Base-by-base conservation (phyloP, 2,888 invertebrate species). In the Orchesella flavescens region DNA sequence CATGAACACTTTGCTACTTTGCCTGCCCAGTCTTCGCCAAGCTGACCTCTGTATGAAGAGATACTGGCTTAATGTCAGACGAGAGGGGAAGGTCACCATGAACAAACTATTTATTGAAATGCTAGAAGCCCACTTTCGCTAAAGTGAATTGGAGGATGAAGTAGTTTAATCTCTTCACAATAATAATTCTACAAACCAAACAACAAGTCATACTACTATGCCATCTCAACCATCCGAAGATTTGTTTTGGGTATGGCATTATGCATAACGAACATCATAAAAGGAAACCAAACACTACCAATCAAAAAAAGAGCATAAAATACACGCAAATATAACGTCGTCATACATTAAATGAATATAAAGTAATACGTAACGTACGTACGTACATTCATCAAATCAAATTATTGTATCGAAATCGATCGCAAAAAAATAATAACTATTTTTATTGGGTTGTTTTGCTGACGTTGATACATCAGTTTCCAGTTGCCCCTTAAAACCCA, bases 91-190 rank as follows among this genome's bases (percentile, higher is more conserved):
- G 90, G 95, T 96, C 84, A 94, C 94, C 88, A 96, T 98, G 96
- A 98, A 98, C 92, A 98, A 98, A 91, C 93, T 98, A 75, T 97
- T 98, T 91, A 93, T 97, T 68, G 97, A 98, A 92, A 98, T 98
- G 98, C 92, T 98, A 84, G 97, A 97, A 90, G 94, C 95, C 1
- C 93, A 93, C 84, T 87, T 89, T 69, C 89, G 90, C 57, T 88
- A 44, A 68, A 57, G 49, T 49, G 49, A 49, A 10, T 15, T 49
- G 5, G 5, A 49, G 34, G 15, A 49, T 10, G 10, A 49, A 49
- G 44, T 44, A 9, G 5, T 49, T 49, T 49, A 34, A 34, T 34
- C 34, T 53, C 53, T 59, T 59, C 19, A 59, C 59, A n/a, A n/a
- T 15, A 15, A 55, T 4, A 5, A 55, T 19, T 12, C 3, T 12